Conservation (phyloP, 2,888 invertebrate genomes). For the Dryocosmus kuriphilus region DNA sequence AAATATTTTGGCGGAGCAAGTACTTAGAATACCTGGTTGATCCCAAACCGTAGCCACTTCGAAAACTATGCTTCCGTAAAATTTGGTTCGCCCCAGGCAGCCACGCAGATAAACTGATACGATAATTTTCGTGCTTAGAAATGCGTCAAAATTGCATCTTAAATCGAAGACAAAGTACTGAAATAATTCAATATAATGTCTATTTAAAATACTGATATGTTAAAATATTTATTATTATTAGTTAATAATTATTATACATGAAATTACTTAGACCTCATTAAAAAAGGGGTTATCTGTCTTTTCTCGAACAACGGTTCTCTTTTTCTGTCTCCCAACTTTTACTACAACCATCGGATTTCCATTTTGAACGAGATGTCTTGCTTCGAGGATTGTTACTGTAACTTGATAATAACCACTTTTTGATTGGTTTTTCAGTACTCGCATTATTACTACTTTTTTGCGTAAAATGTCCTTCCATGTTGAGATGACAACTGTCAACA, state of each 20-base stretch:
- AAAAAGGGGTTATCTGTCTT: conserved; percentile 83
- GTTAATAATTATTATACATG: not conserved
- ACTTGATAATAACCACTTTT: conserved; percentile 78
- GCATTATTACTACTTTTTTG: not conserved
- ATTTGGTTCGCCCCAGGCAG: conserved; percentile 67
- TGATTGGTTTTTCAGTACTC: not conserved
- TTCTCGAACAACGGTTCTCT: conserved; percentile 80
- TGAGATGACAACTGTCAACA: conserved; percentile 4
- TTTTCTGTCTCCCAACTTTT: conserved; percentile 81
- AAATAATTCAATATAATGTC: not conserved
- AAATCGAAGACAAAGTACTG: conserved; percentile 86
- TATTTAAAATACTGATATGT: not conserved
- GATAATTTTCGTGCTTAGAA: conserved; percentile 81
- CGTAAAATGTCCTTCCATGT: not conserved
- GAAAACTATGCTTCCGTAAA: conserved; percentile 81
- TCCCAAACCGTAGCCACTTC: conserved; percentile 86
- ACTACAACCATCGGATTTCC: conserved; percentile 83
- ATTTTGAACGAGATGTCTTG: conserved; percentile 80
- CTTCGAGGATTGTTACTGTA: conserved; percentile 84
- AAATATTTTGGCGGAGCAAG: not conserved
- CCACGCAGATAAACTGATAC: conserved; percentile 79
- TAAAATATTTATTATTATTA: conserved; percentile 8
- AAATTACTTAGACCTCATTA: conserved; percentile 80
- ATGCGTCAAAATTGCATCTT: conserved; percentile 79
- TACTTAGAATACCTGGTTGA: conserved; percentile 80